Percentiles rank a stretch among this genome's conserved stretches.
Conservation (phyloP, 2,113 vertebrate genomes). For the Trichomycterus rosablanca region DNA sequence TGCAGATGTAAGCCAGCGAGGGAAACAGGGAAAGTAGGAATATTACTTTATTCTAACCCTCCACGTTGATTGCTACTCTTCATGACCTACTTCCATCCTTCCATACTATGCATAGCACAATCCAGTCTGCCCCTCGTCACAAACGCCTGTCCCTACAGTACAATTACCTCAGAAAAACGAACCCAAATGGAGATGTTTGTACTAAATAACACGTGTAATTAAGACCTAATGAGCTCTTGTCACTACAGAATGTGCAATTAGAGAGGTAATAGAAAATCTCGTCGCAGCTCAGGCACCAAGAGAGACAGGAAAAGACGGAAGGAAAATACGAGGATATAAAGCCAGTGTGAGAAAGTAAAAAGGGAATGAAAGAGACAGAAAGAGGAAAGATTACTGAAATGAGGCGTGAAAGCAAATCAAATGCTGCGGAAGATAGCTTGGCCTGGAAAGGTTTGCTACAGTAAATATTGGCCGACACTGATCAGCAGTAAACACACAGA, state of each 20-base stretch:
- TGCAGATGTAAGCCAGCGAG: conserved; percentile 45
- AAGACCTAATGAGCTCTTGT: conserved; percentile 99
- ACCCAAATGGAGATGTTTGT: conserved; percentile 99
- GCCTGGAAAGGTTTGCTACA: not conserved
- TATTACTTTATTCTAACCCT: conserved; percentile 74
- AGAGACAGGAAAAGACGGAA: conserved; percentile 55
- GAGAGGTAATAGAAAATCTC: conserved; percentile 85
- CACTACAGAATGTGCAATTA: conserved; percentile 99
- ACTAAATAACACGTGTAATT: conserved; percentile 99
- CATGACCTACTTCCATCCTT: conserved; percentile 76
- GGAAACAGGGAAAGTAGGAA: not conserved
- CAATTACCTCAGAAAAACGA: conserved; percentile 86
- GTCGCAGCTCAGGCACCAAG: conserved; percentile 33
- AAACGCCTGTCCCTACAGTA: conserved; percentile 78
- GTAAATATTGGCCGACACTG: not conserved
- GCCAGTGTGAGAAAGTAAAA: not conserved
- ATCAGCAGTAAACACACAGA: not conserved
- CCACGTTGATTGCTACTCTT: conserved; percentile 68
- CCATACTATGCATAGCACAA: conserved; percentile 46
- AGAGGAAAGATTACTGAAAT: not conserved
- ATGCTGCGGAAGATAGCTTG: not conserved
- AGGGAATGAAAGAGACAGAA: not conserved
- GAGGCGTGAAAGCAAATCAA: not conserved
- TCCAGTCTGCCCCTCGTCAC: conserved; percentile 67
- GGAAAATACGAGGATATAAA: not conserved